A percentile compares a stretch with the other conserved stretches of the same genome.
Evolutionary conservation across 2,888 invertebrate genomes (phyloP).

Genomic region (Andrena chrysosceles): DNA sequence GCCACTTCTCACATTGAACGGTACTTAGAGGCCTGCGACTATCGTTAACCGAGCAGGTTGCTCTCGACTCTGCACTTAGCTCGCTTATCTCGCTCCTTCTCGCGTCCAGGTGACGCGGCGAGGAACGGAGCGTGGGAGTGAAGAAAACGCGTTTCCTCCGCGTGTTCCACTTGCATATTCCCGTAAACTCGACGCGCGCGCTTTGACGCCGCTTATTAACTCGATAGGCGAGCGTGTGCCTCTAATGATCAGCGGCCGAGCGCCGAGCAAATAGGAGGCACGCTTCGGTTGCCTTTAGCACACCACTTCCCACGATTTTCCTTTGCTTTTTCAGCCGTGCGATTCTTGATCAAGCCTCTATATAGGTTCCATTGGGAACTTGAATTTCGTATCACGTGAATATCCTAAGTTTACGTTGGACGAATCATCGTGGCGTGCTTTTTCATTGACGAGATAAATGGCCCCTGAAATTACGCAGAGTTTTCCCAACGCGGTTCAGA

Average conservation of each 20-base stretch:
- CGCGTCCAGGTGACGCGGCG: constrained; percentile 36
- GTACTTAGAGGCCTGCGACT: constrained; percentile 48
- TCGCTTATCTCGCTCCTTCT: constrained; percentile 31
- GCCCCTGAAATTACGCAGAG: no score
- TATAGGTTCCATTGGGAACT: not conserved
- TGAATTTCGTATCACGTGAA: not conserved
- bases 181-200: constrained; percentile 51
- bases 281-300: constrained; percentile 26
- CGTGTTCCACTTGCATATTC: constrained; percentile 60
- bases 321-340: constrained; percentile 2
- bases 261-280: constrained; percentile 51
- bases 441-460: no score
- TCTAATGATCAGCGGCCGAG: constrained; percentile 59
- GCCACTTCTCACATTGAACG: constrained; percentile 58
- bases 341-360: not conserved
- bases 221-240: constrained; percentile 49
- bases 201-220: constrained; percentile 59
- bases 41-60: constrained; percentile 61
- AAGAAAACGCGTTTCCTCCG: constrained; percentile 65
- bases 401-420: not conserved
- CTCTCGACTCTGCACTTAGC: constrained; percentile 44
- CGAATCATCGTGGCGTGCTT: no score
- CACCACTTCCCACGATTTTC: constrained; percentile 48
- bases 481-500: no score
- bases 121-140: constrained; percentile 64